These are phyloP conservation scores for Zonotrichia leucophrys DNA, from an alignment of 2,113 vertebrate species.

Conservation along the genomic window DNA sequence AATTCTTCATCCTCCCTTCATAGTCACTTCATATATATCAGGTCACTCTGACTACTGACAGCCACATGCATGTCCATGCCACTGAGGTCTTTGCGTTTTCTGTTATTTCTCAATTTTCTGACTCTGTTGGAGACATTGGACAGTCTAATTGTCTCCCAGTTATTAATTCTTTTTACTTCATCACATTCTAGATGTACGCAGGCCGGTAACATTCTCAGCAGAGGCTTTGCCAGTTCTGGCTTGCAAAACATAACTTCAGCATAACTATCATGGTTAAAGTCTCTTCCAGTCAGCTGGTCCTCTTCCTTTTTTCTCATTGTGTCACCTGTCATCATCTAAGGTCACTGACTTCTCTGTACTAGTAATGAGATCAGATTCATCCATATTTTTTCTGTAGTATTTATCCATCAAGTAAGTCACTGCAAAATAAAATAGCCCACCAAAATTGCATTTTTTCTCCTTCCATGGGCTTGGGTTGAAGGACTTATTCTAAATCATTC, in stretches of 20 bases:
- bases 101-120: background rate
- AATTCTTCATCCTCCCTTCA: background rate
- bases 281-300: background rate
- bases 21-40: background rate
- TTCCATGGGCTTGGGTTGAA: background rate
- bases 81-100: background rate
- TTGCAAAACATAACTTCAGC: background rate
- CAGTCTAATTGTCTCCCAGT: background rate
- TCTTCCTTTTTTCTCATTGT: background rate
- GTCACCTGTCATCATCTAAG: background rate
- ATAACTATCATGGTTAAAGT: background rate
- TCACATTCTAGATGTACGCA: background rate
- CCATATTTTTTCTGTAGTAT: background rate
- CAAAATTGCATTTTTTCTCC: background rate
- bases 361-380: background rate
- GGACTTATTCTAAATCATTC: background rate
- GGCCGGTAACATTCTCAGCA: background rate
- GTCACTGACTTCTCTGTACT: background rate
- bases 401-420: background rate
- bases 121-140: background rate
- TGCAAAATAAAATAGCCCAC: background rate
- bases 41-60: background rate
- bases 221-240: background rate
- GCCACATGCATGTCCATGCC: background rate
- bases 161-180: background rate